These are phyloP conservation scores for Ips typographus DNA, from an alignment of 1,140 invertebrate genomes.

Conservation along the genomic window DNA sequence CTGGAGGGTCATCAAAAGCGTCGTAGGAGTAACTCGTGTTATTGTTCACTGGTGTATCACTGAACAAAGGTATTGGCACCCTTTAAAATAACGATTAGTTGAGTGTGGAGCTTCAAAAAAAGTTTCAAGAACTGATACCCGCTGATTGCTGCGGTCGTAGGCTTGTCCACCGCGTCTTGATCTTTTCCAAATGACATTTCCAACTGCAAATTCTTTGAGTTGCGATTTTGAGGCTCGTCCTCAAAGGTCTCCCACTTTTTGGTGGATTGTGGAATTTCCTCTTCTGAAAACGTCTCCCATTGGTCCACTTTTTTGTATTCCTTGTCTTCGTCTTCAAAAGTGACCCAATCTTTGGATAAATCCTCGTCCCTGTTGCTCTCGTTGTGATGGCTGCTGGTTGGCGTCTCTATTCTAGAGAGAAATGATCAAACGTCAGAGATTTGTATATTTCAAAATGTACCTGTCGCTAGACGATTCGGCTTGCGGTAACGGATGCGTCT, in stretches of 20 bases:
- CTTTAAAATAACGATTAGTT: slow-evolving; percentile 3
- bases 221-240: slow-evolving; percentile 18
- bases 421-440: not conserved
- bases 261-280: not conserved
- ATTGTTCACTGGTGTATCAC: slow-evolving; percentile 45
- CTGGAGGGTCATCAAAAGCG: slow-evolving; percentile 20
- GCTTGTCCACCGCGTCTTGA: not conserved
- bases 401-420: no score
- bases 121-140: not conserved
- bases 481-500: slow-evolving; percentile 10
- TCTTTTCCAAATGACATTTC: slow-evolving; percentile 36
- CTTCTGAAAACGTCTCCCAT: slow-evolving; percentile 9
- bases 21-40: slow-evolving; percentile 47
- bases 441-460: slow-evolving; percentile 2
- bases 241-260: slow-evolving; percentile 26
- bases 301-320: slow-evolving; percentile 23
- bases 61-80: slow-evolving; percentile 42
- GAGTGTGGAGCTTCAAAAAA: not conserved
- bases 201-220: slow-evolving; percentile 28
- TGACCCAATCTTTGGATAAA: slow-evolving; percentile 27
- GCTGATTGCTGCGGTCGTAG: slow-evolving; percentile 4
- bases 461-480: not conserved
- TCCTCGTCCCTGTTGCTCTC: not conserved
- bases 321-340: slow-evolving; percentile 29
- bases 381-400: not conserved